Percentiles rank a stretch among this genome's conserved stretches.
phyloP scores from a whole-genome alignment of 2,888 invertebrate species.

The Drosophila multiciliata region DNA sequence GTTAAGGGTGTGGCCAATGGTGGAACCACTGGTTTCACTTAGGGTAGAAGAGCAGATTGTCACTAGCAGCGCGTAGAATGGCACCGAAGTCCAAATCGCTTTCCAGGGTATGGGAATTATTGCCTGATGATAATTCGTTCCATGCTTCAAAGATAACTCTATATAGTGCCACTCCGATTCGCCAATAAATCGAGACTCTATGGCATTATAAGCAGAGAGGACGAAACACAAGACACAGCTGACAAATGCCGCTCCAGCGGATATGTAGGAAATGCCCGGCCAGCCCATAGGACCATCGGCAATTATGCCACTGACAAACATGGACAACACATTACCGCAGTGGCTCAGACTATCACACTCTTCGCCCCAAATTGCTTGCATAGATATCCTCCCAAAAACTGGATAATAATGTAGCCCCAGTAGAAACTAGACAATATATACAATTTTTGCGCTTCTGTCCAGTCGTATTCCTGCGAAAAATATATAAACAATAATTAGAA shows the following conservation, averaged over 20 bases:
- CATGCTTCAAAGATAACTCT: conserved; percentile 84
- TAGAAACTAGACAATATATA: conserved; percentile 90
- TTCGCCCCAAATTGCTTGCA: conserved; percentile 89
- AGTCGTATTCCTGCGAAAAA: conserved; percentile 71
- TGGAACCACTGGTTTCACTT: conserved; percentile 72
- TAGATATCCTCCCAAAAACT: conserved; percentile 88
- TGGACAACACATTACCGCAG: conserved; percentile 89
- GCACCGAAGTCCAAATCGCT: conserved; percentile 87
- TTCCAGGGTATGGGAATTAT: conserved; percentile 87
- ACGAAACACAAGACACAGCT: conserved; percentile 86
- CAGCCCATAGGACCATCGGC: conserved; percentile 87
- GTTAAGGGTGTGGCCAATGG: conserved; percentile 86
- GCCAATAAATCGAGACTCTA: conserved; percentile 86
- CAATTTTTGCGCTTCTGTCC: conserved; percentile 86
- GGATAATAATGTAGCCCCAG: conserved; percentile 89
- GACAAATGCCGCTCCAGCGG: conserved; percentile 85
- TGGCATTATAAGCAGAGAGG: conserved; percentile 87
- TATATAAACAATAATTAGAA: no score
- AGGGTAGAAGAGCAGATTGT: conserved; percentile 86
- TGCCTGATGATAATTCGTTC: conserved; percentile 52
- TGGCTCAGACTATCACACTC: conserved; percentile 86
- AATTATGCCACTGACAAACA: conserved; percentile 88
- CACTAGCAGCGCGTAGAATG: conserved; percentile 86
- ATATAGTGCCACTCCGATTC: conserved; percentile 87
- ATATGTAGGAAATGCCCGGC: conserved; percentile 88